These are phyloP conservation scores for Hepsetus odoe DNA, from an alignment of 2,113 vertebrate species.

Conservation along the genomic window DNA sequence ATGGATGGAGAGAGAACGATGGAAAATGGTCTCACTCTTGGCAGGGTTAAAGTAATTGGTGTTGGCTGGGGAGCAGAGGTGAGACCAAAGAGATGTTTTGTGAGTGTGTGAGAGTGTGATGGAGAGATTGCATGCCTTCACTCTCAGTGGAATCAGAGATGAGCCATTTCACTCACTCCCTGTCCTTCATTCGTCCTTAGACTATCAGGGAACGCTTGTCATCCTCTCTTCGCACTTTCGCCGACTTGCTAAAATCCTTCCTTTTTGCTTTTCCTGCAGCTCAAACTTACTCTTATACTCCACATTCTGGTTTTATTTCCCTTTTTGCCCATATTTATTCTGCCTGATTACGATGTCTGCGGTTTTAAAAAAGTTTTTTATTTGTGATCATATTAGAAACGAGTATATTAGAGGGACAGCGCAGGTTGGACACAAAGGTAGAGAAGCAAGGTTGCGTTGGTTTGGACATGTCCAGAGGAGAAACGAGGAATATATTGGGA, in stretches of 20 bases:
- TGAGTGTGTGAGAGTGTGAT: neutral
- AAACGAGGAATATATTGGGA: too few species aligned
- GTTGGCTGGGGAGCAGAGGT: neutral
- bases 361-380: too few species aligned
- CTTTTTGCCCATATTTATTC: too few species aligned
- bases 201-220: neutral
- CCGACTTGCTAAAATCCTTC: neutral
- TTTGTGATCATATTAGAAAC: too few species aligned
- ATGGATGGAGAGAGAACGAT: neutral
- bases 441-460: too few species aligned
- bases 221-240: neutral
- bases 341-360: too few species aligned
- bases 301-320: neutral
- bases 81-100: neutral
- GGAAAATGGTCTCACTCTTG: neutral
- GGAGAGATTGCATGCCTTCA: constrained; percentile 25
- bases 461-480: too few species aligned
- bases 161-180: constrained; percentile 13
- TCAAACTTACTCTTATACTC: neutral
- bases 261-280: neutral
- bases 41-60: constrained; percentile 11
- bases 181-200: constrained; percentile 34
- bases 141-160: constrained; percentile 16
- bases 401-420: too few species aligned
- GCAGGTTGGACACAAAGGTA: too few species aligned